A percentile compares a stretch with the other conserved stretches of the same genome.
phyloP scores from a whole-genome alignment of 1,140 invertebrate species.

The Heliconius hewitsoni region DNA sequence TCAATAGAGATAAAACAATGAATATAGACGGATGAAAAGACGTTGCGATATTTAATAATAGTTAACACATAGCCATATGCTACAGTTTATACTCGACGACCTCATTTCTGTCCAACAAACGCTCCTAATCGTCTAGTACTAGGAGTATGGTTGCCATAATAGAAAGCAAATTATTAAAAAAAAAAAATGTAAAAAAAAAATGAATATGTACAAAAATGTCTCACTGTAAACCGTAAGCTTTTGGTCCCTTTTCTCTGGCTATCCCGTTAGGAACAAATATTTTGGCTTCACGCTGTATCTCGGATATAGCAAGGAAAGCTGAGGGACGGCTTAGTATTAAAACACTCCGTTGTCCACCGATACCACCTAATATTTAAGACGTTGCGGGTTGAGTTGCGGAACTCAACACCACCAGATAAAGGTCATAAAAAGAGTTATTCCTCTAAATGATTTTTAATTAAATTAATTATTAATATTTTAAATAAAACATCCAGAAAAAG shows the following conservation, averaged over 20 bases:
- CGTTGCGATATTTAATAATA: conserved; percentile 20
- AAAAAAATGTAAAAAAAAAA: no score
- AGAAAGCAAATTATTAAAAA: background rate
- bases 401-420: no score
- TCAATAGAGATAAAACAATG: background rate
- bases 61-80: conserved; percentile 18
- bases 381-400: no score
- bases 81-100: conserved; percentile 19
- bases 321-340: background rate
- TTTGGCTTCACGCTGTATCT: background rate
- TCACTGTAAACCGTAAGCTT: no score
- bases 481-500: no score
- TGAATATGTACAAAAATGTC: no score
- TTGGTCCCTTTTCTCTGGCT: no score
- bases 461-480: no score
- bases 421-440: no score
- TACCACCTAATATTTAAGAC: no score
- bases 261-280: no score
- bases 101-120: conserved; percentile 26
- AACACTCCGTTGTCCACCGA: background rate
- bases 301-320: background rate
- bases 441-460: no score
- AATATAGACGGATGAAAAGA: conserved; percentile 4
- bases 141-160: background rate
- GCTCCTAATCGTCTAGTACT: conserved; percentile 19